Percentiles rank a stretch among this genome's conserved stretches.
These are phyloP conservation scores for Lepidurus couesii DNA, from an alignment of 1,140 invertebrate genomes.

Conservation along the genomic window DNA sequence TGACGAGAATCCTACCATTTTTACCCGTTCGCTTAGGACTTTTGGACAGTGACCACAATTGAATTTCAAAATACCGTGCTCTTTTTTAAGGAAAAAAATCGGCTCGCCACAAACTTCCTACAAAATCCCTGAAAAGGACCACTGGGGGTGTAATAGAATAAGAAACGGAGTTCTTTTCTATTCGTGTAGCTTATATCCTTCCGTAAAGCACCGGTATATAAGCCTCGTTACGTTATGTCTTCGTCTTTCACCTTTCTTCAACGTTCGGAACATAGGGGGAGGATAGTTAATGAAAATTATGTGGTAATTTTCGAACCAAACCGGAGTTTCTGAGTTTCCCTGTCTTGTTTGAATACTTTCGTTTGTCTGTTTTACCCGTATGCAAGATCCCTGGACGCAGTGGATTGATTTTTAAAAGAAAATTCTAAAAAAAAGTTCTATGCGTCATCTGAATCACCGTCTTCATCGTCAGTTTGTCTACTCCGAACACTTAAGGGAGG, in stretches of 20 bases:
- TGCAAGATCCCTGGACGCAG: conserved; percentile 13
- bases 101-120: no score
- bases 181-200: conserved; percentile 3
- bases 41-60: no score
- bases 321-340: background rate
- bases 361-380: background rate
- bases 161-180: background rate
- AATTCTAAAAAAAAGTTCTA: background rate
- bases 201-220: background rate
- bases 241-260: no score
- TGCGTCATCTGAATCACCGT: background rate
- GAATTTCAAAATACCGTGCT: no score
- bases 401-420: background rate
- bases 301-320: background rate
- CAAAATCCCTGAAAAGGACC: conserved; percentile 9
- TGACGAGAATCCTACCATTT: no score
- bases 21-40: no score
- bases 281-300: background rate
- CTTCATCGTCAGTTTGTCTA: background rate
- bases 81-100: background rate
- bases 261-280: conserved; percentile 1
- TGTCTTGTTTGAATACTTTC: background rate
- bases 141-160: background rate
- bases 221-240: background rate
- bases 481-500: conserved; percentile 5